Evolutionary conservation across 2,888 invertebrate species (phyloP), one percentile per base, ranked within the genome.

Genomic region (Tortrix viridana): DNA sequence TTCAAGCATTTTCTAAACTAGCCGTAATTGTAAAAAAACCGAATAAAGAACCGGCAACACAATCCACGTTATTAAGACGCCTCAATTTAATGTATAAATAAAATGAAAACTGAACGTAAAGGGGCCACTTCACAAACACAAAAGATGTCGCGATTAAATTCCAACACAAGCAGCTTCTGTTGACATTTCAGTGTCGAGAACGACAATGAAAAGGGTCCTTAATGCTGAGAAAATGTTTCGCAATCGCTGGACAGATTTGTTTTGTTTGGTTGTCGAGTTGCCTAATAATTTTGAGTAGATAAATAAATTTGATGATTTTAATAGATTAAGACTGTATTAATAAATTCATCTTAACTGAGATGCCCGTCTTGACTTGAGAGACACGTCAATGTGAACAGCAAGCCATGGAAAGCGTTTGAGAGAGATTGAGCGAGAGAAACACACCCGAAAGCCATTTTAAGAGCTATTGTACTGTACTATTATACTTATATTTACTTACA

Each of bases 71-170:
- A 62, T 52, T 46, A 41, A 41, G 52, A 57, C 22, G 18, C 49
- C 41, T 58, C 52, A 41, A 57, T 58, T 53, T 58, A 32, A 52
- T 19, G 23, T 12, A 52, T 52, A 63, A 63, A 63, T 53, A 58
- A 58, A 63, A 52, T 43, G 52, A 57, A 48, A 63, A 58, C 16
- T 38, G 23, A 50, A 43, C 46, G 23, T 22, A 16, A 37, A 63
- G 48, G 55, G 38, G 52, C 41, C 53, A 53, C 63, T 63, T 63
- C 63, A 53, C 47, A 53, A 57, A 43, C 53, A 63, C 52, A 62
- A 62, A 60, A 56, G 50, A 56, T 44, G 49, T 22, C 32, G 18
- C 44, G 38, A 50, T 62, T 52, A 62, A 56, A 63, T 63, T 47
- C 52, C 47, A 47, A 53, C 50, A 50, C 57, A 57, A 63, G 57